Evolutionary conservation across 2,888 invertebrate genomes (phyloP), one percentile per base, ranked within the genome.

Genomic region (Troides helena): DNA sequence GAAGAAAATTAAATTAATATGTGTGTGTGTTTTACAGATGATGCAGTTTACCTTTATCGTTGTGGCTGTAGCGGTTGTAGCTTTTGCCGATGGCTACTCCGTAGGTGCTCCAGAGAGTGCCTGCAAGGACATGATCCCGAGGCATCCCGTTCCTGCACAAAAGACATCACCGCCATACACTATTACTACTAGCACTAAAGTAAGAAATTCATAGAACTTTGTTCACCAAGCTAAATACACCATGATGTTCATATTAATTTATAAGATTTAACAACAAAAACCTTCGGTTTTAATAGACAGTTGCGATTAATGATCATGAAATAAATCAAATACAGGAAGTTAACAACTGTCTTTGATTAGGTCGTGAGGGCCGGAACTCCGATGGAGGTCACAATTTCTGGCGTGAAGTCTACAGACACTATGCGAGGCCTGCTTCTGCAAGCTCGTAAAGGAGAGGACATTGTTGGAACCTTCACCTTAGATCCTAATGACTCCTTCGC

Each of bases 381-480:
- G 0, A 85, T 94, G 78, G 88, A 93, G 69, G 92, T 95, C 71
- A 93, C 90, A 69, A 89, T 95, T 77, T 77, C 82, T 18, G 94
- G 94, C 67, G 90, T 88, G 61, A 80, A 80, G 6, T 79, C 91
- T 1, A 78, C 84, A 7, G 85, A 94, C 79, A 90, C 86, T 67
- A 94, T 95, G 85, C 93, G 94, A 68, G 96, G 96, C 21, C 93
- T 95, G 80, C 85, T 96, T 71, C 81, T 96, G 70, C 95, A 96
- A 86, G 96, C 95, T 1, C 94, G 95, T 61, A 84, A 93, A 7
- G 93, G 93, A 8, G 88, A 93, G 69, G 92, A 93, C 67, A 94
- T 95, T 1, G 93, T 96, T 4, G 96, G 96, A 43, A 86, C 86
- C 64, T 96, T 96, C 85, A 85, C 90, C n/a, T 83, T 95, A 12